These are phyloP conservation scores for Liodrosophila aerea DNA, from an alignment of 2,888 invertebrate genomes.

Conservation along the genomic window DNA sequence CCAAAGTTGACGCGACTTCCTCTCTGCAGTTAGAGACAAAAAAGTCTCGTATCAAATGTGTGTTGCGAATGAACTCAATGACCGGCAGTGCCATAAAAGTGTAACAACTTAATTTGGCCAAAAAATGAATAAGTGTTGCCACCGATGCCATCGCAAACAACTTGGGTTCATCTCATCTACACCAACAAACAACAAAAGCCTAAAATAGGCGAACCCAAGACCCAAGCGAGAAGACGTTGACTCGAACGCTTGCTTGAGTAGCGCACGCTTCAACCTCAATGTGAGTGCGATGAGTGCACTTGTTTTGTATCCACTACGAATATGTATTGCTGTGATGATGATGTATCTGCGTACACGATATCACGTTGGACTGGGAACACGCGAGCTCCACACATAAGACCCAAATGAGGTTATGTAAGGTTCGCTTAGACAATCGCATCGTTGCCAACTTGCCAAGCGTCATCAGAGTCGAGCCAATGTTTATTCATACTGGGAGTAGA, in stretches of 20 bases:
- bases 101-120: conserved; percentile 57
- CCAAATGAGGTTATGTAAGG: conserved; percentile 66
- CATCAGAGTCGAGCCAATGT: no score
- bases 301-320: conserved; percentile 45
- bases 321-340: conserved; percentile 11
- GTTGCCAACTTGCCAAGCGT: conserved; percentile 18
- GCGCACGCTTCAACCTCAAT: conserved; percentile 52
- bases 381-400: conserved; percentile 54
- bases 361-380: conserved; percentile 63
- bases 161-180: conserved; percentile 18
- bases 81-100: conserved; percentile 45
- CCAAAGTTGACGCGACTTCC: conserved; percentile 48
- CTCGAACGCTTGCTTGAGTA: conserved; percentile 27
- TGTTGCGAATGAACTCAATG: conserved; percentile 15
- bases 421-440: conserved; percentile 46
- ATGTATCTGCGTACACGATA: conserved; percentile 64
- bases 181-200: not conserved
- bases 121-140: conserved; percentile 33
- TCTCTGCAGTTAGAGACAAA: conserved; percentile 1
- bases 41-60: conserved; percentile 3
- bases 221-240: conserved; percentile 8
- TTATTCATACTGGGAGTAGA: conserved; percentile 51
- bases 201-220: not conserved
- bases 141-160: conserved; percentile 26
- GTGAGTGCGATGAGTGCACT: conserved; percentile 41